Evolutionary conservation across 2,888 invertebrate species (phyloP), one percentile per base, ranked within the genome.

Genomic region (Emmelina monodactyla): DNA sequence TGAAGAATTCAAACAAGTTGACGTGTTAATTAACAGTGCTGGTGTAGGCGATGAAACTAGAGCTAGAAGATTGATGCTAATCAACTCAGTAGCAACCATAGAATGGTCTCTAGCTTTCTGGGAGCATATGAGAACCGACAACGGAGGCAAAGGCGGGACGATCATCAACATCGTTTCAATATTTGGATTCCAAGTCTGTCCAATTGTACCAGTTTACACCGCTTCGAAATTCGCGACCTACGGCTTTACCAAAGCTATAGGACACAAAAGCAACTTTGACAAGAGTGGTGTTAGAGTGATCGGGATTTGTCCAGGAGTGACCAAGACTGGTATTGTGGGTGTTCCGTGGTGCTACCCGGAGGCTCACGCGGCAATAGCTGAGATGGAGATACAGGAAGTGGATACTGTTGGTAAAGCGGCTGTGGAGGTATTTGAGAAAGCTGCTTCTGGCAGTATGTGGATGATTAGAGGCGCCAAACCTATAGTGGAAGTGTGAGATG

Each of bases 111-210:
- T 78, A 14, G 61, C 82, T 14, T 85, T 78, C 16, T 63, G 83
- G 45, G 64, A 83, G 34, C 66, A 79, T 50, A 78, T 84, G 79
- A 67, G 82, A n/a, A 72, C 58, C 32, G 69, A 81, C 42, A 70
- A 67, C 14, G 71, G 78, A 1, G 83, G 82, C 0, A 51, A 58
- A 28, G 86, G 87, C 2, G 87, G 87, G 2, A 72, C 79, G 2
- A 76, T 87, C 31, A 67, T 86, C 12, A 88, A 88, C 50, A 61
- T 85, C 22, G 69, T 84, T 1, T 85, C 86, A 1, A 72, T 83
- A 10, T 72, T 81, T 37, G 85, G 85, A 0, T 64, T 79, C 22
- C 57, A 62, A 40, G 59, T 78, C 1, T 53, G 69, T 30, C 66
- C 70, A 15, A 69, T 69, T 14, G 51, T 69, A 31, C 83, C 85